Base-by-base conservation (phyloP, 2,797 vertebrate species). In the Calcarius lapponicus region DNA sequence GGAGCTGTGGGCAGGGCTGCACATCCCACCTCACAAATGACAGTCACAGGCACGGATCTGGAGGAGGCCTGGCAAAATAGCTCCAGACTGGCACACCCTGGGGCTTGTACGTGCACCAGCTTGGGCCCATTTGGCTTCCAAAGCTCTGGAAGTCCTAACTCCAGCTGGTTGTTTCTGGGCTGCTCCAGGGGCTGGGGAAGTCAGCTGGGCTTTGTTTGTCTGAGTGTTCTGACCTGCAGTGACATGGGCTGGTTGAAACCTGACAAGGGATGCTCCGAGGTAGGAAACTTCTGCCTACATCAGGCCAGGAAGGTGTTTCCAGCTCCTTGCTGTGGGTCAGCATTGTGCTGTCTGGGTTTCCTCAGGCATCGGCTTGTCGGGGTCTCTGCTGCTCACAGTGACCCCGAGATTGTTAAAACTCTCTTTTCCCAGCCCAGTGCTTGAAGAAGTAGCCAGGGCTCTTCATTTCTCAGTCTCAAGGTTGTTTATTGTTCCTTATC, bases 291-390 rank as follows among this genome's bases (percentile, higher is more conserved):
- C 57, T 74, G 50, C 62, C 70, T 79, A 5, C 50, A 54, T 88
- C 66, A 62, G 62, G 43, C 42, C 80, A 72, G 62, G 66, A 61
- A 92, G 82, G 86, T 3, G 4, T 84, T 92, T 43, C 73, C 54
- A 94, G 75, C 66, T 91, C 88, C 54, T 6, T 26, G 48, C 82
- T 92, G 57, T 29, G 90, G 91, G 88, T 92, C 85, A 88, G 80
- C 43, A 6, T 34, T 29, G 45, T 75, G 76, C 90, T 75, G 57
- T 50, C 76, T 88, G 1, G 22, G 32, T 86, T 91, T 96, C 85
- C 80, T 83, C 24, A 45, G 74, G 64, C 26, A 20, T 53, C 79
- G 57, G 50, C 16, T 4, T 51, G 16, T 51, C 0, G 4, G 48
- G 26, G 4, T 51, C 50, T 51, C 16, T 29, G 16, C 50, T 51